Base-by-base conservation (phyloP, 2,113 vertebrate genomes). In the Stegastes partitus region DNA sequence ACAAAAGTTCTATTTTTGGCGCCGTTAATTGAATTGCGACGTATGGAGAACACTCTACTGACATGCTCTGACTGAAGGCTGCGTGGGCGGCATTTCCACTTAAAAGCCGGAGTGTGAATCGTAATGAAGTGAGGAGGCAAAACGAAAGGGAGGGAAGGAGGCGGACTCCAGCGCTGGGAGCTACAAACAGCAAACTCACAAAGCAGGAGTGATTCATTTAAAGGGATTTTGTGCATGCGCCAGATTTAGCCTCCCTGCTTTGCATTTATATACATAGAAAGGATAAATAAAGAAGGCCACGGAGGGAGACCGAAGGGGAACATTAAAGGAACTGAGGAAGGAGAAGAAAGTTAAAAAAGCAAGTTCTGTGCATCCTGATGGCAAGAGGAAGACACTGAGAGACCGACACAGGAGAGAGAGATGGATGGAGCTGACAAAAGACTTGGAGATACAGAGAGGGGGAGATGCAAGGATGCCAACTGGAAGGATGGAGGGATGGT, bases 31-130 rank as follows among this genome's bases (percentile, higher is more conserved):
- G 78, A 77, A 81, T 77, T 76, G 73, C 87, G 83, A 68, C 75
- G 47, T 82, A 84, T 42, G 64, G 79, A 81, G 79, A 90, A 85
- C 68, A 70, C 69, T 88, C 74, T 74, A 84, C 83, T 89, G 91
- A 89, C 87, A 82, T 47, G 84, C 73, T 80, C 70, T 71, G 73
- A 86, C 77, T 89, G 87, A 89, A 81, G 84, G 74, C 67, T 81
- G 81, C 28, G 85, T 84, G 87, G 88, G 89, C 67, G 86, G 80
- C 85, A 86, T 90, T 91, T 90, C 86, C 85, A 91, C 86, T 90
- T 93, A 89, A 91, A 92, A 92, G 92, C 84, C 4, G 7, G 58
- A 74, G 84, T 66, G 72, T 81, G 89, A 89, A 92, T 92, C 2
- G 80, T 88, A 91, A 93, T 92, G 87, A 93, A 83, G 73, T 59